phyloP scores from a whole-genome alignment of 2,113 vertebrate species.

The Siniperca knerii region DNA sequence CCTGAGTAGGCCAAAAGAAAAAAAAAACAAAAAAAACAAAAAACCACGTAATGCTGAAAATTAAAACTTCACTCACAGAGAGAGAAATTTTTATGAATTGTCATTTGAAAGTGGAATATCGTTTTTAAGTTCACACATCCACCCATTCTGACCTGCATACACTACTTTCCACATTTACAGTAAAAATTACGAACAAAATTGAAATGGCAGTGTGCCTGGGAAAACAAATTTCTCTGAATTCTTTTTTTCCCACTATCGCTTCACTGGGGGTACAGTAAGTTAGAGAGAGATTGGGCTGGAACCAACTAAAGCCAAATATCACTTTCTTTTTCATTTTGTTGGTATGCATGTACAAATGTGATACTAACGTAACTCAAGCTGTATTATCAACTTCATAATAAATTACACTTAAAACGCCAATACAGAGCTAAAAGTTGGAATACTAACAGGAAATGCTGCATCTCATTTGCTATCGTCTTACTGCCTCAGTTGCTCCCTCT shows the following conservation, averaged over 20 bases:
- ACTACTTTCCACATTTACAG: not conserved
- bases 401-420: not conserved
- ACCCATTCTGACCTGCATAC: not conserved
- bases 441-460: conserved; percentile 10
- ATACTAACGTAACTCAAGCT: not conserved
- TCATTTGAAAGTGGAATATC: not conserved
- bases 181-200: not conserved
- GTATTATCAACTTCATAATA: conserved; percentile 2
- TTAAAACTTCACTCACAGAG: not conserved
- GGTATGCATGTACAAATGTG: not conserved
- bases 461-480: conserved; percentile 20
- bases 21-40: not conserved
- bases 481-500: not conserved
- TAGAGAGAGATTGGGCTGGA: not conserved
- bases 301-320: not conserved
- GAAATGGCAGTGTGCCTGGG: not conserved
- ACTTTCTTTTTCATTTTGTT: not conserved
- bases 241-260: not conserved
- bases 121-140: not conserved
- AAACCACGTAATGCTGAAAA: not conserved
- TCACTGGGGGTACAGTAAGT: not conserved
- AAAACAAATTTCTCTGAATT: not conserved
- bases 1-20: not conserved
- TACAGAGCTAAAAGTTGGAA: not conserved
- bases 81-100: not conserved